Evolutionary conservation across 2,888 invertebrate species (phyloP).

Genomic region (Drosophila limbata): DNA sequence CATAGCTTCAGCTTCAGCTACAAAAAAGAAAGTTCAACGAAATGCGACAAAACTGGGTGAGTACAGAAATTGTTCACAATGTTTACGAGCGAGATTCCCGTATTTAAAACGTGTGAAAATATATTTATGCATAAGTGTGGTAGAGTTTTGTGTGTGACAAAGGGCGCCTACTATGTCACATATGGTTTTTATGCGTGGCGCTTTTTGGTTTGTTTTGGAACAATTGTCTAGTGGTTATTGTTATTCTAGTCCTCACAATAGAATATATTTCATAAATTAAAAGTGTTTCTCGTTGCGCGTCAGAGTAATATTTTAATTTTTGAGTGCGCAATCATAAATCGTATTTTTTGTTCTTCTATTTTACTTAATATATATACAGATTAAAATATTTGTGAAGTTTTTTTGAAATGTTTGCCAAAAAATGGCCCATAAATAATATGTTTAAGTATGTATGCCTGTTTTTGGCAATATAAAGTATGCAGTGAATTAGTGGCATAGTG

Average conservation of each 20-base stretch:
- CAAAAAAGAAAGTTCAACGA: conserved; percentile 63
- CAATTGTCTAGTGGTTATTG: conserved; percentile 65
- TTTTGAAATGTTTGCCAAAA: conserved; percentile 39
- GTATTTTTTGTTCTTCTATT: conserved; percentile 21
- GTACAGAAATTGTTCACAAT: conserved; percentile 46
- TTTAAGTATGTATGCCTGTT: conserved; percentile 61
- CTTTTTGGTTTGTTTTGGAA: conserved; percentile 36
- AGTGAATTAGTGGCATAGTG: conserved; percentile 60
- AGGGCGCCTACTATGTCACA: conserved; percentile 31
- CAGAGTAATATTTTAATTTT: conserved; percentile 54
- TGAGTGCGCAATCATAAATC: conserved; percentile 66
- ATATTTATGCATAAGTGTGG: conserved; percentile 54
- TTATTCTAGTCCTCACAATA: conserved; percentile 73
- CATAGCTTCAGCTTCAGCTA: too few relatives aligned
- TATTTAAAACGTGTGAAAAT: conserved; percentile 56
- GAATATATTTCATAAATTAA: conserved; percentile 80
- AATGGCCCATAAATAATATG: conserved; percentile 67
- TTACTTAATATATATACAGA: background rate
- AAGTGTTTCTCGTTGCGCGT: conserved; percentile 48
- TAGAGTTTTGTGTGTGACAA: conserved; percentile 6
- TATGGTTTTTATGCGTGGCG: conserved; percentile 58
- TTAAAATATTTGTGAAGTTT: conserved; percentile 12
- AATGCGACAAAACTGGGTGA: conserved; percentile 73
- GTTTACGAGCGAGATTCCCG: conserved; percentile 36
- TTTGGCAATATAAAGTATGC: conserved; percentile 52